Evolutionary conservation across 2,113 vertebrate species (phyloP), one percentile per base, ranked within the genome.

Genomic region (Pelusios castaneus): DNA sequence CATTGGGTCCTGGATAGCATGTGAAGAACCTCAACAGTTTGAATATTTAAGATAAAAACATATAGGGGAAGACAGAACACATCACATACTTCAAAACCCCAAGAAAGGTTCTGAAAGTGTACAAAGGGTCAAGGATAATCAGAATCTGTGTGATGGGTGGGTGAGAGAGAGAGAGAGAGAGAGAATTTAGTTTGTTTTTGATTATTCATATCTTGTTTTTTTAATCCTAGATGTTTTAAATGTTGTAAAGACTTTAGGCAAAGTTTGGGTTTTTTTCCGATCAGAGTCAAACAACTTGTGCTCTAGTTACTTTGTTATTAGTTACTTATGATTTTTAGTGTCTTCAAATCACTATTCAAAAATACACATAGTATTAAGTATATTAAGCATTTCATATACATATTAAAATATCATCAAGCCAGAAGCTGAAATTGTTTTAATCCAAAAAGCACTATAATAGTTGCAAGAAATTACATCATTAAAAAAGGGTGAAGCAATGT

Each of bases 361-460:
- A 79, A n/a, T 79, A 21, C 8, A 43, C 85, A 22, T 21, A 14
- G 14, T 5, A 31, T 87, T 60, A 89, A 47, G 76, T 31, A 14
- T 22, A 86, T 51, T 63, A 83, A 83, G 8, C 2, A 83, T 89
- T 77, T 3, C 73, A 90, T 27, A 89, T 56, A 90, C 12, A 19
- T 24, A 83, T 31, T 5, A 43, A 92, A 95, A 41, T 6, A 41
- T 2, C 31, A 6, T 19, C 51, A 70, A 24, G 11, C 8, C 49
- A 95, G 34, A 87, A 89, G 24, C 8, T 89, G 60, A 87, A 10
- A 54, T 6, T 56, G 5, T 43, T 6, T 95, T 86, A 88, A 85
- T 17, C 25, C 34, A 73, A 38, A 85, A 83, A 56, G 3, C 8
- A 19, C 22, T 10, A 54, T 47, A 43, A 87, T 10, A 80, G 38